Evolutionary conservation across 2,888 invertebrate species (phyloP).

Genomic region (Pecten maximus): DNA sequence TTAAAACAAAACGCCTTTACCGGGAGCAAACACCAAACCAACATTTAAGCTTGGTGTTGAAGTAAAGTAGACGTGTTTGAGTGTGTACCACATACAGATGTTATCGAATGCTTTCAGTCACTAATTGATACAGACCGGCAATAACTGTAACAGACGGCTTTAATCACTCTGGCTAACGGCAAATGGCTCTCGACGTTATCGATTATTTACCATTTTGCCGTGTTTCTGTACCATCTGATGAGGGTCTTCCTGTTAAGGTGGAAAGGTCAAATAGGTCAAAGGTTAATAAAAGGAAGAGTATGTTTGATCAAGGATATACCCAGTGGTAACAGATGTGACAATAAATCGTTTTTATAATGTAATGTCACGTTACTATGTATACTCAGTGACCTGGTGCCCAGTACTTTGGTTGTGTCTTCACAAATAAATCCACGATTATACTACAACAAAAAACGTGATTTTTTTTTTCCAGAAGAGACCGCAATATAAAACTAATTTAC

Average conservation of each 20-base stretch:
- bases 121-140: background rate
- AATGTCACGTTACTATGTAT: too few species aligned
- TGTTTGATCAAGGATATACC: background rate
- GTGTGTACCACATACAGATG: background rate
- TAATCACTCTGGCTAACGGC: conserved; percentile 31
- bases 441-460: too few species aligned
- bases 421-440: too few species aligned
- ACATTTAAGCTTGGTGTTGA: background rate
- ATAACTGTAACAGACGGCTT: background rate
- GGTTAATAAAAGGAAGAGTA: background rate
- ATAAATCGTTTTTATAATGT: background rate
- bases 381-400: too few species aligned
- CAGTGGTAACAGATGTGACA: background rate
- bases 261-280: background rate
- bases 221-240: background rate
- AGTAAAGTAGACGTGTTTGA: background rate
- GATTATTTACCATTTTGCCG: background rate
- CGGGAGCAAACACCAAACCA: background rate
- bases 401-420: too few species aligned
- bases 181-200: background rate
- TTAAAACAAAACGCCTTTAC: background rate
- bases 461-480: too few species aligned
- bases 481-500: too few species aligned
- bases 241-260: background rate
- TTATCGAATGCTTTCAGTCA: background rate